Evolutionary conservation across 2,797 vertebrate genomes (phyloP).

Genomic region (Pipistrellus pipistrellus): DNA sequence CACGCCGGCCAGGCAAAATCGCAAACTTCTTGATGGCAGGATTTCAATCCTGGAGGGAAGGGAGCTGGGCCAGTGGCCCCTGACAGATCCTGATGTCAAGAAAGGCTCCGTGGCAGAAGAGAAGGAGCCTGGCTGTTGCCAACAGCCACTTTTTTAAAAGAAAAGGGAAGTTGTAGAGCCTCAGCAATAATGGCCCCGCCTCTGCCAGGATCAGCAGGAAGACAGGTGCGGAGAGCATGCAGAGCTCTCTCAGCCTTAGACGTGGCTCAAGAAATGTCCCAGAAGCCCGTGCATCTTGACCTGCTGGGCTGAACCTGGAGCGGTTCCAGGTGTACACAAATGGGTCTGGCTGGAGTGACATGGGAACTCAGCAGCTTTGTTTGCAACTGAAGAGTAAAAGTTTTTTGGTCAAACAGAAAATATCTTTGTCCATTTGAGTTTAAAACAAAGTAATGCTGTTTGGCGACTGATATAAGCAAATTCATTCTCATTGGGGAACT

Average conservation of each 20-base stretch:
- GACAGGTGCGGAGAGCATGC: background rate
- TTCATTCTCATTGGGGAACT: background rate
- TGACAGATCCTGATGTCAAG: background rate
- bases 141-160: background rate
- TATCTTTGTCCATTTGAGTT: slow-evolving; percentile 37
- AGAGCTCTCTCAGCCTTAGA: background rate
- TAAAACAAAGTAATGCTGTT: slow-evolving; percentile 47
- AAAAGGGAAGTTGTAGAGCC: background rate
- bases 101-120: background rate
- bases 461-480: background rate
- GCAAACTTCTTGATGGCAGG: background rate
- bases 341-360: background rate
- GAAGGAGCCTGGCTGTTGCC: background rate
- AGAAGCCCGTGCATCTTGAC: background rate
- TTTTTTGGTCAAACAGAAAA: slow-evolving; percentile 60
- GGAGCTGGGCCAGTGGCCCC: background rate
- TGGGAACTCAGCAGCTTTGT: background rate
- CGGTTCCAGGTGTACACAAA: background rate
- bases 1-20: too few species aligned
- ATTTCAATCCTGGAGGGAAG: background rate
- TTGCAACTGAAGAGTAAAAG: slow-evolving; percentile 11
- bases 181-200: background rate
- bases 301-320: background rate
- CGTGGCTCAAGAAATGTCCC: background rate
- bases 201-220: background rate